Conservation (phyloP, 2,797 vertebrate genomes). For the Ficedula albicollis region DNA sequence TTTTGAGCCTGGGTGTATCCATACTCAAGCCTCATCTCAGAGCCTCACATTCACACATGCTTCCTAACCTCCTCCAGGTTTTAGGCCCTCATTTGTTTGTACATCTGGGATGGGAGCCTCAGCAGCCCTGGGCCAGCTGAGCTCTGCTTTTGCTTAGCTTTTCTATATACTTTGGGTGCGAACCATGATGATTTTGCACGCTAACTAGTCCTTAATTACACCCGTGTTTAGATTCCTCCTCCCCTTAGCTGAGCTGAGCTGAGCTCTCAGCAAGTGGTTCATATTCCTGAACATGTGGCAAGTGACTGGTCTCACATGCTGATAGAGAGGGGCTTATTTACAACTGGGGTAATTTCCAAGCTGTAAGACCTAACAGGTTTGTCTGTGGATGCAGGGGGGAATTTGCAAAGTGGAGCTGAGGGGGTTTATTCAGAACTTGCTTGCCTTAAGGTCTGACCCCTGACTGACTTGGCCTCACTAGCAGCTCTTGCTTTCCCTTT, state of each 20-base stretch:
- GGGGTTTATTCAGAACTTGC: not conserved
- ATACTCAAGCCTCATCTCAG: not conserved
- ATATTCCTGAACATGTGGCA: not conserved
- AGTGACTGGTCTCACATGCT: not conserved
- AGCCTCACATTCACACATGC: not conserved
- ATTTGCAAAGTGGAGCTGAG: not conserved
- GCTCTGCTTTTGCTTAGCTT: not conserved
- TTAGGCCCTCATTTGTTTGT: not conserved
- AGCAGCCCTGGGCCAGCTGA: not conserved
- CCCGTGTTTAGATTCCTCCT: not conserved
- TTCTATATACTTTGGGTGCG: not conserved
- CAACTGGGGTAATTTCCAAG: not conserved
- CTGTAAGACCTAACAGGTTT: not conserved
- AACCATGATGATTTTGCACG: not conserved
- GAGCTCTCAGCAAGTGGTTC: not conserved
- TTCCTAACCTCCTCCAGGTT: not conserved
- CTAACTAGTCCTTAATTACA: not conserved
- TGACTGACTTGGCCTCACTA: rapidly evolving
- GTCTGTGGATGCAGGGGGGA: not conserved
- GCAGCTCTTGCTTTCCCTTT: rapidly evolving
- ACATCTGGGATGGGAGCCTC: not conserved
- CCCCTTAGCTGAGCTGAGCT: not conserved
- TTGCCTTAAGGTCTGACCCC: not conserved
- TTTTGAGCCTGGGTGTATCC: not conserved
- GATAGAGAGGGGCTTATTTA: not conserved